phyloP scores from a whole-genome alignment of 2,113 vertebrate genomes.

The Nibea coibor region DNA sequence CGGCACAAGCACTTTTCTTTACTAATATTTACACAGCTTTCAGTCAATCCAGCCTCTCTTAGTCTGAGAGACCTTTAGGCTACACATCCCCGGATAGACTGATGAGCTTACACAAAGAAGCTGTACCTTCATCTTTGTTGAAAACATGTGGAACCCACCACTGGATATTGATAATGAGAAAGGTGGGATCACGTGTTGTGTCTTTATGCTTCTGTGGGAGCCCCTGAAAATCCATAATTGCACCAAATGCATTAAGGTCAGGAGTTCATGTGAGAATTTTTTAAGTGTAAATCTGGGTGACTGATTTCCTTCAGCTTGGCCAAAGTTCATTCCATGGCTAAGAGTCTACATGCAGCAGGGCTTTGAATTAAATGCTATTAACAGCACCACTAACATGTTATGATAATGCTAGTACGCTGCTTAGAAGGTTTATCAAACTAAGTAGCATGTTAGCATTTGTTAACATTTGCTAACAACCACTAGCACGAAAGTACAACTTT shows the following conservation, averaged over 20 bases:
- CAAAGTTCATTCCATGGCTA: background rate
- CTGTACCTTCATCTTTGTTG: constrained; percentile 26
- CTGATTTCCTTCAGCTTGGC: constrained; percentile 1
- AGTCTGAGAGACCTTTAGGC: constrained; percentile 32
- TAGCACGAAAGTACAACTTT: background rate
- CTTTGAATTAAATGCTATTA: background rate
- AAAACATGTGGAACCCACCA: constrained; percentile 26
- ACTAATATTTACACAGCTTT: constrained; percentile 70
- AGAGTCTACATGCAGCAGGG: background rate
- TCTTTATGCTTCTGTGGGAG: constrained; percentile 17
- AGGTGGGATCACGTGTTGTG: constrained; percentile 3
- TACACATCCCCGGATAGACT: background rate
- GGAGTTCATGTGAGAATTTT: background rate
- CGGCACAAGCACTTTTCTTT: constrained; percentile 37
- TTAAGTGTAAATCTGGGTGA: constrained; percentile 12
- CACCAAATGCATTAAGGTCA: constrained; percentile 11
- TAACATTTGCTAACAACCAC: background rate
- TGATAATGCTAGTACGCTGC: background rate
- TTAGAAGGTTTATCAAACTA: background rate
- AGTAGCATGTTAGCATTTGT: background rate
- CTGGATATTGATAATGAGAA: constrained; percentile 21
- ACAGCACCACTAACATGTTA: background rate
- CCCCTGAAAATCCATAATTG: constrained; percentile 16
- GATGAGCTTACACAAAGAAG: constrained; percentile 27
- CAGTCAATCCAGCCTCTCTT: constrained; percentile 36